Base-by-base conservation (phyloP, 2,113 vertebrate species). In the Camelus dromedarius region DNA sequence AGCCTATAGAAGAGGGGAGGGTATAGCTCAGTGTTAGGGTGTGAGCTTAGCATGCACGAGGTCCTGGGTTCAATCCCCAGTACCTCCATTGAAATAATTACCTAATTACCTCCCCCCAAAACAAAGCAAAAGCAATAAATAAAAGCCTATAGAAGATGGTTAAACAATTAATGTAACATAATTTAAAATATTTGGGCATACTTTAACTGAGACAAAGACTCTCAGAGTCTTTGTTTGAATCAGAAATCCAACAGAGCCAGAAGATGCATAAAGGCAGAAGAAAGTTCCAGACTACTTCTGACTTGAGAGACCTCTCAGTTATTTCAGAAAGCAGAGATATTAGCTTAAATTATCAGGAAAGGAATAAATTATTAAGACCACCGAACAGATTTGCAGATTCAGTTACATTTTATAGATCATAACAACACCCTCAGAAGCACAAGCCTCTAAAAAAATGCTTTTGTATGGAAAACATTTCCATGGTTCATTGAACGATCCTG, bases 301-400 rank as follows among this genome's bases (percentile, higher is more conserved):
- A 54, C 46, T 86, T 54, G 30, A 80, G 64, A 72, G 85, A 80
- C 0, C 42, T 80, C 54, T 79, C 73, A 35, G 54, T 28, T 79
- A 86, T 81, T 56, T 92, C 80, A 60, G 60, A 76, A 69, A 69
- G 28, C 32, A 77, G 89, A 85, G 70, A 72, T 30, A 1, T n/a
- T 66, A 80, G 46, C 66, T 87, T 72, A 72, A 95, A 91, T 91
- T 77, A 79, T 62, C 26, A 42, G 91, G 84, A 79, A 52, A 84
- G 42, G 42, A 79, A 79, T 70, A 60, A 81, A 89, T 72, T 52
- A 73, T 89, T 73, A 73, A 64, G 62, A 26, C 4, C 50, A 58
- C 16, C 8, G 42, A 88, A 48, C 50, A 70, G 42, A 80, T 81
- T 62, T 81, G 9, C 32, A 88, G 32, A 70, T 42, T 72, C 52